Percentiles rank a stretch among this genome's conserved stretches.
Conservation (phyloP, 1,140 invertebrate species). For the Macrotrachela quadricornifera region DNA sequence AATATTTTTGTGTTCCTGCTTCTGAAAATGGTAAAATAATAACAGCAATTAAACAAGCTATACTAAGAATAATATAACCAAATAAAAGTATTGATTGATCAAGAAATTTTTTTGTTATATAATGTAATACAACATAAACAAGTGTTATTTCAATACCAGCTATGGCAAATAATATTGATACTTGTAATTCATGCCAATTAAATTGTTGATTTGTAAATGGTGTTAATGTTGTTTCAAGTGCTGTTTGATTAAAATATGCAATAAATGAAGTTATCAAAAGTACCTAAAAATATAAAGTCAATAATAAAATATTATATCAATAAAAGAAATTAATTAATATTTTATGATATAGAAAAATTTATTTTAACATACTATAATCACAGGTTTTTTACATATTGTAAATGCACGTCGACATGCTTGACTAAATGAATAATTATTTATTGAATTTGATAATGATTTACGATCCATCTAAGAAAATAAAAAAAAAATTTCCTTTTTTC, state of each 20-base stretch:
- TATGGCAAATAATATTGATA: constrained; percentile 6
- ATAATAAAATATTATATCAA: too few species aligned
- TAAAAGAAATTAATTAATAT: too few species aligned
- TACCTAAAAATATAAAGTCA: too few species aligned
- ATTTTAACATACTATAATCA: too few species aligned
- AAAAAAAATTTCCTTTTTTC: too few species aligned
- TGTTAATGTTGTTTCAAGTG: constrained; percentile 10
- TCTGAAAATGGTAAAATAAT: too few species aligned
- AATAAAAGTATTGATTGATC: constrained; percentile 1
- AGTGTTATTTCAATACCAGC: constrained; percentile 4
- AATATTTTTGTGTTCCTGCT: neutral
- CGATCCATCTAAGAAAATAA: too few species aligned
- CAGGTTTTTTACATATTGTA: too few species aligned
- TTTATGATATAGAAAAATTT: too few species aligned
- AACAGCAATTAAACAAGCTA: neutral
- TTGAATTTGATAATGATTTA: too few species aligned
- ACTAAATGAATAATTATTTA: too few species aligned
- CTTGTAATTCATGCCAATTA: constrained; percentile 2
- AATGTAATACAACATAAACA: neutral
- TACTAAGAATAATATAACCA: neutral
- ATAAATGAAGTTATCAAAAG: constrained; percentile 12
- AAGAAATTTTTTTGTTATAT: neutral
- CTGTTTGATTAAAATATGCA: constrained; percentile 13
- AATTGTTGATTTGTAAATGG: constrained; percentile 8
- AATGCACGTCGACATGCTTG: too few species aligned